Evolutionary conservation across 2,797 vertebrate genomes (phyloP).

Genomic region (Gymnoscopelus microlampas): DNA sequence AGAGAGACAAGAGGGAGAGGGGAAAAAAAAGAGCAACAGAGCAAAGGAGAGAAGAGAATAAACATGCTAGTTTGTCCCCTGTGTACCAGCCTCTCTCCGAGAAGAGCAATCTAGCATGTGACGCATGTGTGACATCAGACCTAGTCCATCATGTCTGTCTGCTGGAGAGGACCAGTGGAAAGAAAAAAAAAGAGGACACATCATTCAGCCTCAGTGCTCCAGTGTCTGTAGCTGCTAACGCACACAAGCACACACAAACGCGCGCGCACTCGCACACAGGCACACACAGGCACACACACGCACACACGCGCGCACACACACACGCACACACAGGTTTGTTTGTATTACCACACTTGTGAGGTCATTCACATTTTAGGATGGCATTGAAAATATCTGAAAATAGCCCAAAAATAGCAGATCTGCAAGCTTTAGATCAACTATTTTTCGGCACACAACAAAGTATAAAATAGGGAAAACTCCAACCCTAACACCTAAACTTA

Average conservation of each 20-base stretch:
- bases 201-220: constrained; percentile 79
- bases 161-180: constrained; percentile 62
- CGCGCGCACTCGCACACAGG: not conserved
- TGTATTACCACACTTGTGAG: not conserved
- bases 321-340: too few relatives aligned
- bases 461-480: too few relatives aligned
- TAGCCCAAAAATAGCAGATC: too few relatives aligned
- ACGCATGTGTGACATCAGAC: constrained; percentile 73
- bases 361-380: too few relatives aligned
- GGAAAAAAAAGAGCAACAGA: not conserved
- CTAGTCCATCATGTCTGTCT: constrained; percentile 64
- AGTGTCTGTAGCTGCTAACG: constrained; percentile 49
- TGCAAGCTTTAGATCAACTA: too few relatives aligned
- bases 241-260: too few relatives aligned
- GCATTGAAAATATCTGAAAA: too few relatives aligned
- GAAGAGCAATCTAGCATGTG: constrained; percentile 60
- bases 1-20: constrained; percentile 39
- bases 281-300: constrained; percentile 19
- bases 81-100: constrained; percentile 29
- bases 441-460: too few relatives aligned
- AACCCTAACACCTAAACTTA: too few relatives aligned
- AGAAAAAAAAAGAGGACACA: constrained; percentile 72
- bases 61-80: constrained; percentile 55
- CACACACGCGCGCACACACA: constrained; percentile 5
- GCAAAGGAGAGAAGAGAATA: not conserved